These are phyloP conservation scores for Kobus ellipsiprymnus DNA, from an alignment of 2,113 vertebrate species.

Conservation along the genomic window DNA sequence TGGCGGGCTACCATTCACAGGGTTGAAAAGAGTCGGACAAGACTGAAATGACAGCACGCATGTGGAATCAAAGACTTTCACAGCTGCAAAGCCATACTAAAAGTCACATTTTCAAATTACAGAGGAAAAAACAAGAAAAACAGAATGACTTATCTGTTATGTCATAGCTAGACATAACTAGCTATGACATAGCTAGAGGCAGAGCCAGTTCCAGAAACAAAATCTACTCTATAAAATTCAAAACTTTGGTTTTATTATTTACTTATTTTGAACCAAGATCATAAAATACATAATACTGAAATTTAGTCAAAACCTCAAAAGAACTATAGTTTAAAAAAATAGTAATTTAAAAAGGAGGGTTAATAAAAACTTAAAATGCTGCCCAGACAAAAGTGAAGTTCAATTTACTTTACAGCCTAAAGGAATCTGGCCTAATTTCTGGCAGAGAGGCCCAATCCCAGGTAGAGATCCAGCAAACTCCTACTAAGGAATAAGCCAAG, in stretches of 20 bases:
- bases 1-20: not conserved
- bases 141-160: not conserved
- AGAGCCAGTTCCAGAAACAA: not conserved
- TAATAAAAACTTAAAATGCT: not conserved
- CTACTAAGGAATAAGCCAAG: not conserved
- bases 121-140: not conserved
- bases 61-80: not conserved
- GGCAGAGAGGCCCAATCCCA: not conserved
- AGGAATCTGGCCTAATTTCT: not conserved
- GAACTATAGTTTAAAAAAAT: not conserved
- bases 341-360: not conserved
- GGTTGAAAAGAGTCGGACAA: not conserved
- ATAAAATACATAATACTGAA: not conserved
- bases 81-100: not conserved
- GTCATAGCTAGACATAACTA: too few relatives aligned
- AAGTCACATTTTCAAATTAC: not conserved
- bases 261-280: slow-evolving; percentile 15
- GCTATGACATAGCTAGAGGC: not conserved
- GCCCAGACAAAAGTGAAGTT: not conserved
- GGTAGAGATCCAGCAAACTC: not conserved
- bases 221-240: not conserved
- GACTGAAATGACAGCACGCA: not conserved
- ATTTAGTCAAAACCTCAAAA: not conserved
- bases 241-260: not conserved
- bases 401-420: not conserved